Conservation (phyloP, 2,797 vertebrate genomes). For the Parotocinclus haroldoi region DNA sequence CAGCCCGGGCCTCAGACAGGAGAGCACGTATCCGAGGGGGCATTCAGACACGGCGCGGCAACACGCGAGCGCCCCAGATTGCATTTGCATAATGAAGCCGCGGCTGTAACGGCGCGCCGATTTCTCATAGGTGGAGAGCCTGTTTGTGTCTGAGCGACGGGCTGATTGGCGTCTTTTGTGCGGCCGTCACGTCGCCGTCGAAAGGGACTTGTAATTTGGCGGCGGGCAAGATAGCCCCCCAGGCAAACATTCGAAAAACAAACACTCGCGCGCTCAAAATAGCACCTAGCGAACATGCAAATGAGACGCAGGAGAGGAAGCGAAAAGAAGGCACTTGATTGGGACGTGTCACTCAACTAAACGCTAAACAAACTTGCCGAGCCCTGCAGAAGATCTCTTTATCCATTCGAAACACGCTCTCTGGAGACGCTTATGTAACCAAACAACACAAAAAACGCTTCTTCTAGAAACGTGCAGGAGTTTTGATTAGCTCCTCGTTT, state of each 20-base stretch:
- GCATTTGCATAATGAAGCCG: constrained; percentile 78
- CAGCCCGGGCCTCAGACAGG: constrained; percentile 35
- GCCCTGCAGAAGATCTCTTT: neutral
- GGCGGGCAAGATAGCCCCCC: constrained; percentile 51
- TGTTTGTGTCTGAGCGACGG: constrained; percentile 19
- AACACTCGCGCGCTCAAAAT: constrained; percentile 18
- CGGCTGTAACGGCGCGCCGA: constrained; percentile 65
- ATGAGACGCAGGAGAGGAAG: constrained; percentile 51
- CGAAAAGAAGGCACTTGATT: constrained; percentile 50
- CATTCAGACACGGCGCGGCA: constrained; percentile 56
- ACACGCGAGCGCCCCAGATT: constrained; percentile 52
- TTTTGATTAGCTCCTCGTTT: constrained; percentile 25
- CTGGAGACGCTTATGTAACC: constrained; percentile 8
- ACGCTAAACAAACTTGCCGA: constrained; percentile 10
- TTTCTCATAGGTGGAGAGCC: constrained; percentile 60
- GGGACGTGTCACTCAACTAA: constrained; percentile 54
- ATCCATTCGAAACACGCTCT: neutral
- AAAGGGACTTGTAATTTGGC: constrained; percentile 37
- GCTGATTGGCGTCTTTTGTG: constrained; percentile 41
- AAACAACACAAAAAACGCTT: neutral
- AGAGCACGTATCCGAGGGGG: constrained; percentile 56
- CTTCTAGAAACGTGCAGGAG: constrained; percentile 2
- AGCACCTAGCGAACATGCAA: constrained; percentile 50
- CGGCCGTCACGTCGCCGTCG: constrained; percentile 30
- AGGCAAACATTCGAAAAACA: constrained; percentile 69